Base-by-base conservation (phyloP, 37 sponge, comb jelly and placozoan genomes). In the Cliona cf. orientalis region DNA sequence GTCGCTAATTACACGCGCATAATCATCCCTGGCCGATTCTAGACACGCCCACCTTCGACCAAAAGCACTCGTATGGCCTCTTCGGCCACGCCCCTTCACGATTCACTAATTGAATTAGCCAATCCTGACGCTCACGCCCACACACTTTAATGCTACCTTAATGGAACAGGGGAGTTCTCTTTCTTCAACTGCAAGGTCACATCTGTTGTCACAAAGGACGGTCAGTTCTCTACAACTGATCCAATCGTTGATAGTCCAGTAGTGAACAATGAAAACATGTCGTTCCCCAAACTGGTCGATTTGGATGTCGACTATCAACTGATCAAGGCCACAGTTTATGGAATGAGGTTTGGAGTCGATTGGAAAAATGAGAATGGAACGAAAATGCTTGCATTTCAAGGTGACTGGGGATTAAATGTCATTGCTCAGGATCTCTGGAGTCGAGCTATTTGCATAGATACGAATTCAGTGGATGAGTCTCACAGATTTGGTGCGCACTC, bases 271-370 rank as follows among this genome's bases (percentile, higher is more conserved):
- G 26, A 39, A 2, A 72, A 71, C 3, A 19, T 21, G 5, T 73
- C 86, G 2, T 86, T 71, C 62, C 45, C 79, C n/a, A 86, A 86
- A 44, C 37, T 86, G 44, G 62, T 58, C 29, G 85, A 84, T 35
- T 61, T 84, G 2, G 86, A 86, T 67, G 64, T 70, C 3, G 74
- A 78, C 55, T 58, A 32, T 59, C 69, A 73, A 63, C n/a, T n/a
- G n/a, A 29, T 25, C 9, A 23, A 44, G 17, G 25, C 75, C 22
- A 58, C 84, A 17, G 41, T 83, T 28, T 83, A 83, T 74, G 84
- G 84, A 21, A 41, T 83, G 57, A 61, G 29, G 11, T 83, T 83
- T 83, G 75, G 84, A 2, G 17, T 83, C 5, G 21, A 5, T 2
- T 71, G 72, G 72, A n/a, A n/a, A n/a, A n/a, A n/a, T n/a, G n/a